phyloP scores from a whole-genome alignment of 2,888 invertebrate genomes.

The Notodonta ziczac region DNA sequence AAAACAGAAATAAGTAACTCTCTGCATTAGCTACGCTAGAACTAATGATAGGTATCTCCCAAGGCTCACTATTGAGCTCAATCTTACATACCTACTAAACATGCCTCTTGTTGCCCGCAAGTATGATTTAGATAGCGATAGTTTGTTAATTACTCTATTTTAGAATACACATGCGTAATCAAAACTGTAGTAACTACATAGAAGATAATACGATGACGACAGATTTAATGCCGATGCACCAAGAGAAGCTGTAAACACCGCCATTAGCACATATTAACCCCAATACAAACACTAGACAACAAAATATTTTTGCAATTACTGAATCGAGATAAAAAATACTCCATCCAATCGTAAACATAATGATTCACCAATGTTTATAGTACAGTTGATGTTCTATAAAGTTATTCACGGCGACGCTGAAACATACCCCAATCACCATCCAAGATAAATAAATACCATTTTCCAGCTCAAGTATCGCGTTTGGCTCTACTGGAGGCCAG shows the following conservation, averaged over 20 bases:
- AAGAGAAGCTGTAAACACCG: neutral
- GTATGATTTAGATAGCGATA: neutral
- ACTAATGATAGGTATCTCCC: neutral
- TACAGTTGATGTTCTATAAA: conserved; percentile 10
- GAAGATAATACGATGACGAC: neutral
- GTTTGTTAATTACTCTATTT: neutral
- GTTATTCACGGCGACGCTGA: conserved; percentile 9
- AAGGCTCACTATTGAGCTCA: neutral
- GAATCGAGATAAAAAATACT: neutral
- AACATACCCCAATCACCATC: conserved; percentile 20
- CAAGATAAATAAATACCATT: conserved; percentile 25
- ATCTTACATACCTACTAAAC: neutral
- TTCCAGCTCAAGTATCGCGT: conserved; percentile 15
- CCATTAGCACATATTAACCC: conserved; percentile 1
- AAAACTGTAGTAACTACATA: neutral
- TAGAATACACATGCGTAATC: neutral
- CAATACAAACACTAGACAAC: conserved; percentile 21
- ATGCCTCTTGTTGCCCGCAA: neutral
- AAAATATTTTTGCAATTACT: conserved; percentile 4
- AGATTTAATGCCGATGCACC: conserved; percentile 3
- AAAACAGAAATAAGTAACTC: neutral
- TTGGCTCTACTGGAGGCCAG: conserved; percentile 23
- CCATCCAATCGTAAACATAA: conserved; percentile 3
- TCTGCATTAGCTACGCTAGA: too few species aligned
- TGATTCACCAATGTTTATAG: conserved; percentile 23